Base-by-base conservation (phyloP, 1,140 invertebrate genomes). In the Agrypnia vestita region DNA sequence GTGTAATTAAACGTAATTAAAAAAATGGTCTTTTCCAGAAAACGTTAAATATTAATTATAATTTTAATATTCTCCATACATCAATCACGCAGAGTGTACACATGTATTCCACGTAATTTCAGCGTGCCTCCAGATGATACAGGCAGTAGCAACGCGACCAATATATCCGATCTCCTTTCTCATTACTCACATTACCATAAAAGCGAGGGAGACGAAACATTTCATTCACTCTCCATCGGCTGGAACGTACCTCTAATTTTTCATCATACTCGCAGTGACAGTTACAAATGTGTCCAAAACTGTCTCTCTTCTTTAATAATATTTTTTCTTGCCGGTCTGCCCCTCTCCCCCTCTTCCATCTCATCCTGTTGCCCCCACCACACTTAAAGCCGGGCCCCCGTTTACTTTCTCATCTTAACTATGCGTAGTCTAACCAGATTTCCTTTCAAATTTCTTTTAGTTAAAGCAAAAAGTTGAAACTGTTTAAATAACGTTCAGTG, bases 301-400 rank as follows among this genome's bases (percentile, higher is more conserved):
- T 89, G 89, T 90, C 88, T 90, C 88, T 82, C 86, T 89, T 88
- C 89, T 90, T 90, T 90, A 90, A 89, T 90, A 90, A 90, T 90
- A 90, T 88, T 89, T 89, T 90, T 89, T 80, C 74, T 81, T 77
- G 35, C 53, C 55, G 71, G 21, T 62, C 43, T 62, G 9, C 69
- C 77, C 72, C 47, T 78, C 79, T 79, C n/a, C 74, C 67, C 49
- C 71, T 71, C 55, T 59, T 8, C 75, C 47, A 25, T 49, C 59
- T 55, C 53, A 43, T 49, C 43, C 9, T 77, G 7, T 47, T 77
- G 51, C 53, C 56, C 73, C 35, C 17, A 72, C 72, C 46, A 35
- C 25, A 15, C 56, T 13, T 51, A 51, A 51, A 13, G 49, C n/a
- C 49, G 49, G 21, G 35, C 44, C 44, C 9, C 64, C 61, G 13